Percentiles rank a stretch among this genome's conserved stretches.
These are phyloP conservation scores for Mesochorus sp. DNA, from an alignment of 2,888 invertebrate species.

Conservation along the genomic window DNA sequence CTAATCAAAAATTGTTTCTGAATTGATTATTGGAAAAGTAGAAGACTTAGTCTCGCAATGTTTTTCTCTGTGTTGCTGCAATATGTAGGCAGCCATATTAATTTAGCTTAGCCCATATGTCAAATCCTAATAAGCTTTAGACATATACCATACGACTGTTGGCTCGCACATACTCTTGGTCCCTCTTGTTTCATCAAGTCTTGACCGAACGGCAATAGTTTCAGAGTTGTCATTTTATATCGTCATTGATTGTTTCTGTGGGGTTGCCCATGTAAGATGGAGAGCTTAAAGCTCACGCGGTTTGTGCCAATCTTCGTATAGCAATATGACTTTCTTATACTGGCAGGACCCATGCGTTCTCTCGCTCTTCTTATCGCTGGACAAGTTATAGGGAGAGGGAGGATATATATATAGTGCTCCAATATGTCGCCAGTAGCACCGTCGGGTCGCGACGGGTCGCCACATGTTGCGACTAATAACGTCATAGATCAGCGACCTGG, in stretches of 20 bases:
- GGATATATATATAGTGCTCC: conserved; percentile 57
- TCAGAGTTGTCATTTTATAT: conserved; percentile 27
- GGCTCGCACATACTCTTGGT: too few species aligned
- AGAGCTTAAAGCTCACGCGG: conserved; percentile 30
- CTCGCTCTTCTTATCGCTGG: conserved; percentile 24
- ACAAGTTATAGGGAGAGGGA: conserved; percentile 28
- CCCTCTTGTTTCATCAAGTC: not conserved
- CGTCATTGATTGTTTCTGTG: conserved; percentile 25
- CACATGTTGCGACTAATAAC: conserved; percentile 75
- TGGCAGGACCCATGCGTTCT: conserved; percentile 26
- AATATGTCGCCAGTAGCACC: conserved; percentile 71
- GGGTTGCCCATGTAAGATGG: not conserved
- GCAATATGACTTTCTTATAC: conserved; percentile 57
- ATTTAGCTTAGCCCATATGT: too few species aligned
- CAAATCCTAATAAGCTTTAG: too few species aligned
- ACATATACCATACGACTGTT: too few species aligned
- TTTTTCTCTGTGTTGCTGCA: too few species aligned
- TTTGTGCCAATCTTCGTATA: conserved; percentile 52
- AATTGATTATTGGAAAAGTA: too few species aligned
- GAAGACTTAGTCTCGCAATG: too few species aligned
- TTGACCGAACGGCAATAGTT: not conserved
- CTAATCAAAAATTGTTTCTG: too few species aligned
- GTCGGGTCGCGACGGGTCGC: conserved; percentile 69
- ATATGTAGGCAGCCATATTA: too few species aligned
- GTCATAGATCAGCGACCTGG: conserved; percentile 73